These are phyloP conservation scores for Melanchra persicariae DNA, from an alignment of 2,888 invertebrate genomes.

Conservation along the genomic window DNA sequence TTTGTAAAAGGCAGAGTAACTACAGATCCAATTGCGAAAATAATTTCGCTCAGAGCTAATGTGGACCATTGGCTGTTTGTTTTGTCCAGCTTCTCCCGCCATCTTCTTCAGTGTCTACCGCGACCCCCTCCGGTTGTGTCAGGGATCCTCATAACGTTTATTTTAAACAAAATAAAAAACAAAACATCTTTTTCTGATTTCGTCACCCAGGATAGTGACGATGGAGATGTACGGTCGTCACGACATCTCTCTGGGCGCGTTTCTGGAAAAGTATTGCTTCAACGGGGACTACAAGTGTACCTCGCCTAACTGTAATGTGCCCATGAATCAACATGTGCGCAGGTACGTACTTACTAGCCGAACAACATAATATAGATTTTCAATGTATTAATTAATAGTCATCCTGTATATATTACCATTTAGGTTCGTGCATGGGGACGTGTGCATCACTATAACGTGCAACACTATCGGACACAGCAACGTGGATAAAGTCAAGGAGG, in stretches of 20 bases:
- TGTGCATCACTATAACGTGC: constrained; percentile 95
- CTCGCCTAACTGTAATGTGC: constrained; percentile 94
- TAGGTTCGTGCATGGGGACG: constrained; percentile 96
- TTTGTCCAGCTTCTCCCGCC: no score
- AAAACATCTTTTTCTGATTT: background rate
- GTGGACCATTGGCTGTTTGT: no score
- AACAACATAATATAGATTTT: no score
- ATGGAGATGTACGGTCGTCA: constrained; percentile 99
- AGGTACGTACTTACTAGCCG: constrained; percentile 81
- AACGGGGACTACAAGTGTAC: constrained; percentile 96
- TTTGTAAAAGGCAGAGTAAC: no score
- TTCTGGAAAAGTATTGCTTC: constrained; percentile 98
- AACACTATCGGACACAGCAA: constrained; percentile 90
- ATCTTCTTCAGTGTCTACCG: no score
- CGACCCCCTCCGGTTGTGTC: no score
- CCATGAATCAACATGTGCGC: constrained; percentile 96
- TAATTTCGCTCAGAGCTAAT: no score
- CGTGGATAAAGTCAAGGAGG: constrained; percentile 83
- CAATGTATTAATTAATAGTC: no score
- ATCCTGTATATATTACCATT: background rate
- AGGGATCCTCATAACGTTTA: no score
- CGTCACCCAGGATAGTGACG: constrained; percentile 93
- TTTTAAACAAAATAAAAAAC: no score
- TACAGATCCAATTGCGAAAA: no score
- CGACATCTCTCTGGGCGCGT: constrained; percentile 98